Percentiles rank a stretch among this genome's conserved stretches.
phyloP scores from a whole-genome alignment of 2,113 vertebrate species.

The Crotalus tigris region DNA sequence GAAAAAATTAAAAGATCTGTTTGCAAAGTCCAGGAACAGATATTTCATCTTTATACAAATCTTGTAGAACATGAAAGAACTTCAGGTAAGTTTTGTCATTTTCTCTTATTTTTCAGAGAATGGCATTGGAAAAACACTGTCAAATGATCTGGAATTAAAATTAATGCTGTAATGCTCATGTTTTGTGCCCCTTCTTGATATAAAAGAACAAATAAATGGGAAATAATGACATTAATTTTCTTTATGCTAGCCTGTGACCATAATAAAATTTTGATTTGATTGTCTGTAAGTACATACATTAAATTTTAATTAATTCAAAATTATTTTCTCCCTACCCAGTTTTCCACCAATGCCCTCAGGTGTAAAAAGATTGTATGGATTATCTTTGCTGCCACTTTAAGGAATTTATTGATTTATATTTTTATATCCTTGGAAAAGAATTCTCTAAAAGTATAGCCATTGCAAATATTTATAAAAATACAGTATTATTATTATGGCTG shows the following conservation, averaged over 20 bases:
- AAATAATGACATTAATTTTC: background rate
- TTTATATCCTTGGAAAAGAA: constrained; percentile 2
- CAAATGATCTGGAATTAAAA: background rate
- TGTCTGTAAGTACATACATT: background rate
- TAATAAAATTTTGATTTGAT: background rate
- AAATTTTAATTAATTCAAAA: background rate
- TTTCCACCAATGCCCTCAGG: background rate
- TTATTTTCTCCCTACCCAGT: background rate
- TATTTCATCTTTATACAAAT: constrained; percentile 86
- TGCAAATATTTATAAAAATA: background rate
- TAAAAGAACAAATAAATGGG: background rate
- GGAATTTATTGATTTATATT: constrained; percentile 5
- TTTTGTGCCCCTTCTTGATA: background rate
- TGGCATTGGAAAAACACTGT: background rate
- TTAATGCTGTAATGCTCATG: background rate
- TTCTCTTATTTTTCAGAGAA: background rate
- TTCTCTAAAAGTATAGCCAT: background rate
- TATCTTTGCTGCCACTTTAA: background rate
- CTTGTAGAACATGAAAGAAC: constrained; percentile 84
- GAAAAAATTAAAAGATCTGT: constrained; percentile 96
- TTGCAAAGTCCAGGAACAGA: constrained; percentile 94
- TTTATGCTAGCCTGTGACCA: background rate
- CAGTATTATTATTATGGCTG: too few relatives aligned
- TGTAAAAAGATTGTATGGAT: background rate
- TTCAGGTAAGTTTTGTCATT: constrained; percentile 74